phyloP scores from a whole-genome alignment of 2,113 vertebrate species.

The Cavia porcellus region DNA sequence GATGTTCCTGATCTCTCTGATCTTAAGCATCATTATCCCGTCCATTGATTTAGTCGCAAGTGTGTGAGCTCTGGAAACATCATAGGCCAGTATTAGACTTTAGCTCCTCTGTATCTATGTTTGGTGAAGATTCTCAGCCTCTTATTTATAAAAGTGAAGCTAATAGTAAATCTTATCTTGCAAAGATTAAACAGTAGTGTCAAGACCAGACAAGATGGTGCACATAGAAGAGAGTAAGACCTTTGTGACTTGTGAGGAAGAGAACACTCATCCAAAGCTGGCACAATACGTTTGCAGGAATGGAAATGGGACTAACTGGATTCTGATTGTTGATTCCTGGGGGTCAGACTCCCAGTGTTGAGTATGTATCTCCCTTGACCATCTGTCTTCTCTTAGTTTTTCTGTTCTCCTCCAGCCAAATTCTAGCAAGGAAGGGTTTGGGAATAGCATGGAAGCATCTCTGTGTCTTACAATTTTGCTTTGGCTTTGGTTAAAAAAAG shows the following conservation, averaged over 20 bases:
- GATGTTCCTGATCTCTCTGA: neutral
- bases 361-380: neutral
- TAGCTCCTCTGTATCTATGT: neutral
- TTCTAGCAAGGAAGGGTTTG: neutral
- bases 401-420: slow-evolving; percentile 3
- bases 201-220: neutral
- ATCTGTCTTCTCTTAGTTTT: neutral
- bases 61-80: neutral
- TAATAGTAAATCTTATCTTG: neutral
- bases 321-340: neutral
- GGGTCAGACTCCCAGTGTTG: neutral
- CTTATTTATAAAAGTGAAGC: slow-evolving; percentile 15
- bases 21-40: neutral
- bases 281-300: neutral
- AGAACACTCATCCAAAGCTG: neutral
- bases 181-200: slow-evolving; percentile 35
- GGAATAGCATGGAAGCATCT: neutral
- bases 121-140: neutral
- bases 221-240: neutral
- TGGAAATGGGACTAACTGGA: neutral
- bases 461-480: neutral
- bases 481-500: slow-evolving; percentile 58
- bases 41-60: neutral
- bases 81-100: neutral
- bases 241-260: neutral